Percentiles rank a stretch among this genome's conserved stretches.
Evolutionary conservation across 2,888 invertebrate species (phyloP).

Genomic region (Lithophane ornitopus): DNA sequence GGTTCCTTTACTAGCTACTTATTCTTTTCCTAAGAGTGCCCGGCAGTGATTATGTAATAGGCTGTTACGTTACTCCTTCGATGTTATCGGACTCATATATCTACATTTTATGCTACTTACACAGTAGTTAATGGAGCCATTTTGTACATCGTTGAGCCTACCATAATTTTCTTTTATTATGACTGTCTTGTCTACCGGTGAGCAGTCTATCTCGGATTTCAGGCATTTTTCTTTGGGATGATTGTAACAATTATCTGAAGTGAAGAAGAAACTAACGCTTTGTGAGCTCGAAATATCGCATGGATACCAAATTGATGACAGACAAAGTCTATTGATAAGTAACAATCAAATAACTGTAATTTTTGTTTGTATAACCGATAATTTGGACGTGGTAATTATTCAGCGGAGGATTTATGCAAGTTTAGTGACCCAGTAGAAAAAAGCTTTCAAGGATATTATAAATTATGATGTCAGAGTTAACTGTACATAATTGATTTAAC

Average conservation of each 20-base stretch:
- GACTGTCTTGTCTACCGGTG: neutral
- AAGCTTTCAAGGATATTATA: conserved; percentile 35
- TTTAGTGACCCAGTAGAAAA: conserved; percentile 18
- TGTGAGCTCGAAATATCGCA: neutral
- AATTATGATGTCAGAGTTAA: conserved; percentile 18
- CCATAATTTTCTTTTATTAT: conserved; percentile 15
- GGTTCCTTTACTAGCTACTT: conserved; percentile 20
- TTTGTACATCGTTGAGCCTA: conserved; percentile 23
- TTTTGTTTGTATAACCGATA: conserved; percentile 19
- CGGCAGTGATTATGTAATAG: conserved; percentile 21
- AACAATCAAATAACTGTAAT: conserved; percentile 6
- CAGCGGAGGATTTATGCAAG: conserved; percentile 19
- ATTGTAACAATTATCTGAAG: neutral
- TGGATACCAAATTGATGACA: neutral
- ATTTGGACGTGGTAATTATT: conserved; percentile 35
- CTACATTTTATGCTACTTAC: conserved; percentile 31
- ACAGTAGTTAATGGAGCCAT: conserved; percentile 19
- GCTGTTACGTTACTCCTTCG: conserved; percentile 23
- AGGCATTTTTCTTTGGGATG: neutral
- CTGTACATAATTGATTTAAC: conserved; percentile 37
- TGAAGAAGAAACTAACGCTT: neutral
- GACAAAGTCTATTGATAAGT: conserved; percentile 27
- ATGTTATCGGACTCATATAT: conserved; percentile 30
- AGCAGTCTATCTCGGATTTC: neutral
- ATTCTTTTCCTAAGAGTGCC: neutral